Evolutionary conservation across 2,113 vertebrate species (phyloP), one percentile per base, ranked within the genome.

Genomic region (Dicaeum eximium): DNA sequence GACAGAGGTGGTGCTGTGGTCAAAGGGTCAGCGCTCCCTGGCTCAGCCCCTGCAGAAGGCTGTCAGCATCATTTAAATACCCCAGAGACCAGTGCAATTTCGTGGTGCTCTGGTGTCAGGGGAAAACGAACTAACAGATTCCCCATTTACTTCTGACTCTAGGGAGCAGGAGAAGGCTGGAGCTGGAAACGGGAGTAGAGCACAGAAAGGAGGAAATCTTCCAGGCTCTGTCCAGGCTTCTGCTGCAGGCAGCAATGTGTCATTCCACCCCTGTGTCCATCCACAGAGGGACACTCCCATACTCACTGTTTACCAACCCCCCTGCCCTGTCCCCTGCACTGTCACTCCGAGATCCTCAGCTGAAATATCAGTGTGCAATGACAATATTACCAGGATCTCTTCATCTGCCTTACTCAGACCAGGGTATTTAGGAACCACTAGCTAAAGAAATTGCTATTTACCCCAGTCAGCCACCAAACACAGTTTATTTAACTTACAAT

Each of bases 1-100:
- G 0, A 5, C 15, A 28, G 18, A 9, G n/a, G 20, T 0, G 4
- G n/a, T 82, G 70, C 30, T 4, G 0, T 28, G 51, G 22, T 44
- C 2, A 0, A 27, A 73, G 19, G 37, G 7, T 33, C 60, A 60
- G 56, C 0, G 0, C 2, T 57, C 7, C 20, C 17, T 2, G 1
- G 23, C 53, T 86, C 38, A 71, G 56, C 11, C 42, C 13, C 57
- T 2, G 1, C 3, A 1, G 57, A 65, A 47, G 8, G 3, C 33
- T 60, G 45, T 33, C 40, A 86, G 40, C 24, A 56, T 24, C 11
- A 0, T 60, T 54, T 40, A 17, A 57, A 42, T 2, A 1, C 27
- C n/a, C 33, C 0, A 0, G 38, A 66, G 3, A 54, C 4, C 19
- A 33, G 31, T 0, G 2, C 14, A 40, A 42, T 64, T 72, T 75